Evolutionary conservation across 2,797 vertebrate genomes (phyloP), one percentile per base, ranked within the genome.

Genomic region (Brotula barbata): DNA sequence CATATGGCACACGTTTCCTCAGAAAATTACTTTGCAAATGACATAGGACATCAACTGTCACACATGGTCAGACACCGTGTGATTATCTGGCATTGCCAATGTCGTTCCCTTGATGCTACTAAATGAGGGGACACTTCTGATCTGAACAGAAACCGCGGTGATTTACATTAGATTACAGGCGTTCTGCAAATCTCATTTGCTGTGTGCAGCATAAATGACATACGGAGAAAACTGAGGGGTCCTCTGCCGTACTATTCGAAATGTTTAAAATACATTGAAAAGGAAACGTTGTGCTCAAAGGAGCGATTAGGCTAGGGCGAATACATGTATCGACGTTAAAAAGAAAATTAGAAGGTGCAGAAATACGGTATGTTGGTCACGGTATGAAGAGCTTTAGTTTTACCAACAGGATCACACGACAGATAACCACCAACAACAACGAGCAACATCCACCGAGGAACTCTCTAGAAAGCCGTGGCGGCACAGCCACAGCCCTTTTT

Each of bases 381-480:
- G 73, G 67, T 45, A 50, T 69, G 42, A 84, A 75, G 52, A 63
- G 65, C 63, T 80, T 75, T 69, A 82, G 69, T 79, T 75, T 69
- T 77, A 84, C 69, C 81, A 65, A 78, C 49, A 67, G 73, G 67
- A 76, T 68, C 63, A 83, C 70, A 85, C 48, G 51, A 86, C 72
- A 75, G 64, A 87, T 60, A 83, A 82, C 81, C 83, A 81, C 73
- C 77, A 70, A 75, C 57, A 65, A 57, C 55, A 46, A 81, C 73
- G 75, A 70, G 73, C 57, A 65, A 57, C 55, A 46, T 71, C 65
- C 49, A 64, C 75, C 48, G 68, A 76, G 70, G 71, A 80, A 58
- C 69, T 64, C 55, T 77, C 62, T 56, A 60, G 73, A 60, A 60
- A 42, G 61, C 67, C 64, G 57, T 49, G 7, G 56, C 65, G 58